Evolutionary conservation across 2,113 vertebrate genomes (phyloP).

Genomic region (Xiphias gladius): DNA sequence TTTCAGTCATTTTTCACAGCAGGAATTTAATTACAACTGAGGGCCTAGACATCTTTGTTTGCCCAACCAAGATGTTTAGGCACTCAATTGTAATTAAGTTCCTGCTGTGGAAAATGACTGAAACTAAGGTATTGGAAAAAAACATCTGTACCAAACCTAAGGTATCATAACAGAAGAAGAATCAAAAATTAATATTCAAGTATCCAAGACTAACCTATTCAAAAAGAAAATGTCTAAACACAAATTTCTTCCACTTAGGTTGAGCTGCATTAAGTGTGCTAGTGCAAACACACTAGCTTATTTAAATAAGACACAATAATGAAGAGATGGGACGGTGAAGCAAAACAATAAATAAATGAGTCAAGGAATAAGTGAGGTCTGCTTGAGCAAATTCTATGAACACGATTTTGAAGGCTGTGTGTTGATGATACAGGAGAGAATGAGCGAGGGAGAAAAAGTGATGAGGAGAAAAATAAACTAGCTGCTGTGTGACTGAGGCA

Average conservation of each 20-base stretch:
- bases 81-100: background rate
- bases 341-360: constrained; percentile 13
- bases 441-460: background rate
- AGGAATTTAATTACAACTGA: too few species aligned
- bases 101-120: background rate
- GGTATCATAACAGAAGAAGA: background rate
- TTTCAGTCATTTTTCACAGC: too few species aligned
- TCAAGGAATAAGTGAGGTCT: constrained; percentile 18
- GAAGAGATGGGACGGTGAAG: background rate
- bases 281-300: background rate
- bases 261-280: background rate
- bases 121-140: too few species aligned
- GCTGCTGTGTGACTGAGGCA: background rate
- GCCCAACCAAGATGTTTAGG: too few species aligned
- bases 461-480: background rate
- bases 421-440: constrained; percentile 2
- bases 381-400: constrained; percentile 17
- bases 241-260: background rate
- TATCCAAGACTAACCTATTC: background rate
- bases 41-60: too few species aligned
- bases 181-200: background rate
- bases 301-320: constrained; percentile 1
- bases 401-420: constrained; percentile 1
- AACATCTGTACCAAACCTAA: background rate
- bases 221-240: background rate